phyloP scores from a whole-genome alignment of 2,113 vertebrate genomes.

The Pangasianodon hypophthalmus region DNA sequence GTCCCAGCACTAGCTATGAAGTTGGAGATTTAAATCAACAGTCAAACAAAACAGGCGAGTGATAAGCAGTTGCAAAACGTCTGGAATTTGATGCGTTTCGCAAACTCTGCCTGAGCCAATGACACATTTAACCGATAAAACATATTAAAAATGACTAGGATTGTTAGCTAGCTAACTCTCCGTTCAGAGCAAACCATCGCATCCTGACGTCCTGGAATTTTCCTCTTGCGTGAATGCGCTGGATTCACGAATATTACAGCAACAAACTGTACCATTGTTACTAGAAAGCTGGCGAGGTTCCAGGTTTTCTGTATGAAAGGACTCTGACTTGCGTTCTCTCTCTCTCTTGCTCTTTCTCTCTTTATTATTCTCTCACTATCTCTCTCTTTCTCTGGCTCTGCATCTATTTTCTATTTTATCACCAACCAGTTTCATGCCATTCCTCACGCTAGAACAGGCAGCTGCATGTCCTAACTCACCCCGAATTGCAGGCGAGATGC shows the following conservation, averaged over 20 bases:
- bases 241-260: background rate
- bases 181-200: background rate
- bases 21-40: background rate
- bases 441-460: conserved; percentile 42
- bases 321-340: background rate
- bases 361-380: background rate
- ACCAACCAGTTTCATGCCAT: conserved; percentile 12
- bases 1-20: background rate
- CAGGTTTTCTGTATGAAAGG: background rate
- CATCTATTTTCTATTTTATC: background rate
- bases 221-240: background rate
- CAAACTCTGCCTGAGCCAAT: background rate
- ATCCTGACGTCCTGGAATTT: background rate
- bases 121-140: background rate
- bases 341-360: background rate
- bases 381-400: background rate
- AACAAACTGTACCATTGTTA: background rate
- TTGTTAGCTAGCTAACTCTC: background rate
- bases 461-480: conserved; percentile 44
- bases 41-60: background rate
- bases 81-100: background rate
- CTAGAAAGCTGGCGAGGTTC: background rate
- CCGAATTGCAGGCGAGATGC: conserved; percentile 17
- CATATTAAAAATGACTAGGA: background rate
- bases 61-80: background rate